Conservation (phyloP, 2,888 invertebrate species). For the Muschampia plurimacula region DNA sequence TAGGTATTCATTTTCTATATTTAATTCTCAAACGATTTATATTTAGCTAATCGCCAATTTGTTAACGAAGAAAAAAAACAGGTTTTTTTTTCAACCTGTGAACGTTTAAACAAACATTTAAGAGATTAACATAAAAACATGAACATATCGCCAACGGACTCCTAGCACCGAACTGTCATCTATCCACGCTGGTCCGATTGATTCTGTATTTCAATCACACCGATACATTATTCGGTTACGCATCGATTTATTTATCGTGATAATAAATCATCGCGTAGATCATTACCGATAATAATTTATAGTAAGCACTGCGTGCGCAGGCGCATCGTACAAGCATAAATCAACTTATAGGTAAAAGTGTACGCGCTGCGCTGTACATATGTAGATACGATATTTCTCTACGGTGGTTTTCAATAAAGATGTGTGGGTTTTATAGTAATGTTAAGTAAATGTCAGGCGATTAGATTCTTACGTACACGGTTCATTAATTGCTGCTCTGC, state of each 20-base stretch:
- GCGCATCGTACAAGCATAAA: constrained; percentile 58
- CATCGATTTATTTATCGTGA: constrained; percentile 76
- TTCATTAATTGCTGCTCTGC: neutral
- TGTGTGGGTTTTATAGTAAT: constrained; percentile 18
- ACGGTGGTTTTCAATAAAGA: constrained; percentile 1
- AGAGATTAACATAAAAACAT: constrained; percentile 22
- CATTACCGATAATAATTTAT: constrained; percentile 82
- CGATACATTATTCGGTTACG: constrained; percentile 61
- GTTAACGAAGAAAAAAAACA: neutral
- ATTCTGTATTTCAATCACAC: constrained; percentile 51
- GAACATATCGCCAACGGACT: neutral
- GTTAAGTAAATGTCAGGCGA: constrained; percentile 4
- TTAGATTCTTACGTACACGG: constrained; percentile 10
- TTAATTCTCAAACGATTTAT: too few species aligned
- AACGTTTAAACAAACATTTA: neutral
- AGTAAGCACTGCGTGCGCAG: constrained; percentile 63
- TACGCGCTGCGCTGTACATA: constrained; percentile 9
- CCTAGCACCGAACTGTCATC: constrained; percentile 29
- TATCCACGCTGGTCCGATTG: constrained; percentile 37
- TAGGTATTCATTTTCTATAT: too few species aligned
- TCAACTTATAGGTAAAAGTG: constrained; percentile 53
- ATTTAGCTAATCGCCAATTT: neutral
- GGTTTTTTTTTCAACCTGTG: neutral
- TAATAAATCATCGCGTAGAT: constrained; percentile 78
- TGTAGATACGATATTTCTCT: neutral